phyloP scores from a whole-genome alignment of 2,888 invertebrate genomes.

The Automeris io region DNA sequence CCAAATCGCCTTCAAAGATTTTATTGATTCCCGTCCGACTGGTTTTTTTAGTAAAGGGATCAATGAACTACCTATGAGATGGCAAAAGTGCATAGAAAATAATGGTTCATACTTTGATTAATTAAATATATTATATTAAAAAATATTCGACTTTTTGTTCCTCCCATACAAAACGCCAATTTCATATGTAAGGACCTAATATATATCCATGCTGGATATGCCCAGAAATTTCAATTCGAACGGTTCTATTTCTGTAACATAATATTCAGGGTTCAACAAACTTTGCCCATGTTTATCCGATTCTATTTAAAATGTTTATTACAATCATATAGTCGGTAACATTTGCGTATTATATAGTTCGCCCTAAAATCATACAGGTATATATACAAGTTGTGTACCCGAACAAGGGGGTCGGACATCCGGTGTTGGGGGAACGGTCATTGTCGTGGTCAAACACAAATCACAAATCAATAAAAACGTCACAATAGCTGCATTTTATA shows the following conservation, averaged over 20 bases:
- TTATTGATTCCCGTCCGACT: too few relatives aligned
- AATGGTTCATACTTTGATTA: too few relatives aligned
- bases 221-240: neutral
- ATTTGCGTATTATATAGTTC: neutral
- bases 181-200: too few relatives aligned
- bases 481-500: neutral
- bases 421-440: constrained; percentile 37
- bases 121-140: too few relatives aligned
- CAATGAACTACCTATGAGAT: too few relatives aligned
- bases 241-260: neutral
- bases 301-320: neutral
- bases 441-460: constrained; percentile 36
- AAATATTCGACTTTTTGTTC: too few relatives aligned
- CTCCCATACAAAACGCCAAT: too few relatives aligned
- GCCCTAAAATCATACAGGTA: constrained; percentile 7
- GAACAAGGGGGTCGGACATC: constrained; percentile 39
- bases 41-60: too few relatives aligned
- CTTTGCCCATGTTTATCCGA: neutral
- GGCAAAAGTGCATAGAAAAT: too few relatives aligned
- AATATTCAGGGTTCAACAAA: neutral
- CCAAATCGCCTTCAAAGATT: too few relatives aligned
- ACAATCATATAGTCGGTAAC: neutral
- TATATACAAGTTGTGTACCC: constrained; percentile 43
- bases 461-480: constrained; percentile 27
- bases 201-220: too few relatives aligned